These are phyloP conservation scores for Sebastes kiyomatsui DNA, from an alignment of 2,797 vertebrate species.

Conservation along the genomic window DNA sequence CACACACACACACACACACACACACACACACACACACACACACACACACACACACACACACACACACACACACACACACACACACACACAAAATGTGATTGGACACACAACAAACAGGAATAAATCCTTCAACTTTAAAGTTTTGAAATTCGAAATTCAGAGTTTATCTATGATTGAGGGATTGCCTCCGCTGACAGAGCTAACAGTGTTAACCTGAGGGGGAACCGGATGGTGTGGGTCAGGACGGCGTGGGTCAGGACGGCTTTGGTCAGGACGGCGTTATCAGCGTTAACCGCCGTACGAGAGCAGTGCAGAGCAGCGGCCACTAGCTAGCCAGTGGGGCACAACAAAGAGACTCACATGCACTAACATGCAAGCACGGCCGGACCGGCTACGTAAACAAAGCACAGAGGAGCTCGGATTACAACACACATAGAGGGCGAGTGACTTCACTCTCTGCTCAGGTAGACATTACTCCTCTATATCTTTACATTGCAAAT, in stretches of 20 bases:
- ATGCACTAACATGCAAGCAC: background rate
- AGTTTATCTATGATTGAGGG: too few species aligned
- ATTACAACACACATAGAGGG: background rate
- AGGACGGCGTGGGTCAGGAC: too few species aligned
- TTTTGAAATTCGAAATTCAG: too few species aligned
- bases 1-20: background rate
- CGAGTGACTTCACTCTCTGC: accelerated
- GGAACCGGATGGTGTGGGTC: too few species aligned
- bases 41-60: too few species aligned
- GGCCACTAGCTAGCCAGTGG: background rate
- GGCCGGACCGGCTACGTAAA: background rate
- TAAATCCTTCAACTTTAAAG: too few species aligned
- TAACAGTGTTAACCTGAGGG: too few species aligned
- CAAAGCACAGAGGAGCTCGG: background rate
- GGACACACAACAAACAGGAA: background rate
- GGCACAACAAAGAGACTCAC: background rate
- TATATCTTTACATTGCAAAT: background rate
- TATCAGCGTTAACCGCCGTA: accelerated
- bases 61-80: too few species aligned
- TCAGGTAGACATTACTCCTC: background rate
- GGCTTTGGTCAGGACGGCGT: background rate
- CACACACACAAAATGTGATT: background rate
- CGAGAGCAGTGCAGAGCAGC: background rate
- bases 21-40: too few species aligned
- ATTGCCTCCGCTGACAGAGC: too few species aligned